Evolutionary conservation across 2,113 vertebrate genomes (phyloP).

Genomic region (Leptodactylus fuscus): DNA sequence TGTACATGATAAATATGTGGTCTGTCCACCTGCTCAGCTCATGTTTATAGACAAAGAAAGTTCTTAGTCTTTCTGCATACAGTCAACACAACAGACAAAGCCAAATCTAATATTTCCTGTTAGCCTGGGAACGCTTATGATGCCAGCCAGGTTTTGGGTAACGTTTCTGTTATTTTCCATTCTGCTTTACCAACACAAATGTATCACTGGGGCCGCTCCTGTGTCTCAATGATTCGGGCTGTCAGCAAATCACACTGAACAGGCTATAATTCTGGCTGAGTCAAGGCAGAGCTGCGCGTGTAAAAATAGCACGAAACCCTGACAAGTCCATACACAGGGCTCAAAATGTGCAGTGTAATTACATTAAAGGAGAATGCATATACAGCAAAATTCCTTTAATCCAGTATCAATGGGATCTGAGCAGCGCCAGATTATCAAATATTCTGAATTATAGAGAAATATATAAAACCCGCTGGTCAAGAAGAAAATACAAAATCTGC

Average conservation of each 20-base stretch:
- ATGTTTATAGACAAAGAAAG: not conserved
- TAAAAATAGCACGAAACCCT: not conserved
- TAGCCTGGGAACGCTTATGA: not conserved
- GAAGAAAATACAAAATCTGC: too few species aligned
- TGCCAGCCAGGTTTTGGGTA: not conserved
- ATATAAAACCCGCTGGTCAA: too few species aligned
- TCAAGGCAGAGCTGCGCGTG: not conserved
- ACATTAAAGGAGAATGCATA: not conserved
- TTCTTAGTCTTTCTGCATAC: not conserved
- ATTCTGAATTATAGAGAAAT: too few species aligned
- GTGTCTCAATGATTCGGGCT: not conserved
- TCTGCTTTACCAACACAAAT: not conserved
- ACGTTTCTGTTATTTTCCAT: not conserved
- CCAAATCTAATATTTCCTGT: not conserved
- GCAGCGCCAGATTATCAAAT: too few species aligned
- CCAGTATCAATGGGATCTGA: not conserved
- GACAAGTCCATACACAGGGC: constrained; percentile 8
- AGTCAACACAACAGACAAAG: not conserved
- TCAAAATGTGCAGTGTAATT: not conserved
- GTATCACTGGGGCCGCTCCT: not conserved
- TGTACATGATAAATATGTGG: not conserved
- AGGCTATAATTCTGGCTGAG: not conserved
- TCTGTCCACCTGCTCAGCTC: not conserved
- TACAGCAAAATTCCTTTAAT: not conserved
- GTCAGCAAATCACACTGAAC: constrained; percentile 12